Base-by-base conservation (phyloP, 2,888 invertebrate species). In the Drosophila silvestris region DNA sequence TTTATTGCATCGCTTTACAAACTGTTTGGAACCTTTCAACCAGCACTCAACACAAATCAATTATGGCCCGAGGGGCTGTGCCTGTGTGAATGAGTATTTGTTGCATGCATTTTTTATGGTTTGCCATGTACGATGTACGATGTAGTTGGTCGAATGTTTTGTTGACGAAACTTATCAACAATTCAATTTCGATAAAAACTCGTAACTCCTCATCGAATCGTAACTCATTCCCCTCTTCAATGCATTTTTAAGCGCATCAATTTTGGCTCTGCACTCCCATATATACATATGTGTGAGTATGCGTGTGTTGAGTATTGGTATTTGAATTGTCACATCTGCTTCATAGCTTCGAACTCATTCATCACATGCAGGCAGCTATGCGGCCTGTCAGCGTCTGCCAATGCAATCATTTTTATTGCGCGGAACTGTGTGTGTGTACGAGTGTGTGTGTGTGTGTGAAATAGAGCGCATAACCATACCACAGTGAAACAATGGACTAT, bases 321-420 rank as follows among this genome's bases (percentile, higher is more conserved):
- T 86, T 90, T 90, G 91, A 90, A 87, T 91, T 89, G 90, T 81
- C 85, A 82, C 91, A 88, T 91, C 85, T 88, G 87, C 89, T 90
- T 82, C 83, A 90, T 87, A 75, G 74, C 90, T 82, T 74, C 77
- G 70, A 91, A 85, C 81, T 91, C 87, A 88, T 88, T 90, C 87
- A 88, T 88, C 87, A 88, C 79, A 75, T 88, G 87, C 87, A 88
- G 91, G 67, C 79, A 74, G 65, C 69, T 56, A 44, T 74, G 54
- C 77, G 71, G 70, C 73, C 73, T 85, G 90, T 82, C 90, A 91
- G 74, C 71, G 58, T 77, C 70, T 81, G 79, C 79, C 87, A 88
- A 77, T 88, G 90, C 87, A 91, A 91, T 91, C 91, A 88, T 81
- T 88, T 91, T 85, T 80, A 91, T 82, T 80, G 74, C 74, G 44